phyloP scores from a whole-genome alignment of 2,113 vertebrate genomes.

The Sceloporus tristichus region DNA sequence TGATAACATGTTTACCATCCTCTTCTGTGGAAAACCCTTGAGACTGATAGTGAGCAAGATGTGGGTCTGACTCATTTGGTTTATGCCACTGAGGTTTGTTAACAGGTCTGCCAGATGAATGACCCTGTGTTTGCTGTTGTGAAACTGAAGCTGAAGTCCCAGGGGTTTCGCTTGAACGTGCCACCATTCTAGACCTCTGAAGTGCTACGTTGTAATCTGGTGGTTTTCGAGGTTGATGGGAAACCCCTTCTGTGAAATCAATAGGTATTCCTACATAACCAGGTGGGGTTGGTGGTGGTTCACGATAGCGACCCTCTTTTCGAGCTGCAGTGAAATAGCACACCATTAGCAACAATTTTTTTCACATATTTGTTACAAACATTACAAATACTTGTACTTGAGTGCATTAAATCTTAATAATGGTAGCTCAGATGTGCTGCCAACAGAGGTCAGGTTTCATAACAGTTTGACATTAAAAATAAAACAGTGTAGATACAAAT shows the following conservation, averaged over 20 bases:
- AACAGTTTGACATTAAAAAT: background rate
- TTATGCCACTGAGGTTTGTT: slow-evolving; percentile 85
- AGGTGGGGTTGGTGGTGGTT: slow-evolving; percentile 94
- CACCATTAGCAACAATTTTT: slow-evolving; percentile 37
- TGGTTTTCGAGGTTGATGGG: slow-evolving; percentile 88
- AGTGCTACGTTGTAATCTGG: slow-evolving; percentile 97
- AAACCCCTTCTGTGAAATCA: slow-evolving; percentile 88
- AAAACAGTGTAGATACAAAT: slow-evolving; percentile 18
- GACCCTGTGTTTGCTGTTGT: slow-evolving; percentile 76
- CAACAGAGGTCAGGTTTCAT: background rate
- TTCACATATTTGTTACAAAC: slow-evolving; percentile 2
- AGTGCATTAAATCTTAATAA: background rate
- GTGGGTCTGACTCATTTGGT: slow-evolving; percentile 82
- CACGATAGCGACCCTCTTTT: slow-evolving; percentile 94
- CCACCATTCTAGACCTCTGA: slow-evolving; percentile 95
- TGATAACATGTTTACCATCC: slow-evolving; percentile 88
- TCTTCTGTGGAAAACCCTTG: slow-evolving; percentile 85
- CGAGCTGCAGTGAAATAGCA: slow-evolving; percentile 81
- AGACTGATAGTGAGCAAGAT: slow-evolving; percentile 77
- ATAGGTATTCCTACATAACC: slow-evolving; percentile 96
- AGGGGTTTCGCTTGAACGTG: slow-evolving; percentile 86
- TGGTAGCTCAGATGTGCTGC: background rate
- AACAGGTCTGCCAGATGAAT: slow-evolving; percentile 68
- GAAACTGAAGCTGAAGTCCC: slow-evolving; percentile 66
- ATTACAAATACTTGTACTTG: background rate